Percentiles rank a stretch among this genome's conserved stretches.
phyloP scores from a whole-genome alignment of 2,113 vertebrate species.

The Lophochroa leadbeateri region DNA sequence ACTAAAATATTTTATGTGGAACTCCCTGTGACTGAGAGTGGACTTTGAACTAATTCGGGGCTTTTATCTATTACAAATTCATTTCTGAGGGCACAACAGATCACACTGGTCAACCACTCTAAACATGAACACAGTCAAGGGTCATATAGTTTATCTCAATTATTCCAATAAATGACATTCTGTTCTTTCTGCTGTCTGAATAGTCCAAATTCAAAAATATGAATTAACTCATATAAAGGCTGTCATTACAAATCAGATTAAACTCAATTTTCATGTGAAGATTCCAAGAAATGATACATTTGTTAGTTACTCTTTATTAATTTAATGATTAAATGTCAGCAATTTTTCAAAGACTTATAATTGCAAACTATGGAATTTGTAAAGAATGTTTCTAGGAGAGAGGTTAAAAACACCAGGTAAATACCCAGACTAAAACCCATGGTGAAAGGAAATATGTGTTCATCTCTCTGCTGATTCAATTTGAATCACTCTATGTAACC shows the following conservation, averaged over 20 bases:
- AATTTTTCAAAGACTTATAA: neutral
- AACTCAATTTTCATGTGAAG: neutral
- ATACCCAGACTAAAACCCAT: neutral
- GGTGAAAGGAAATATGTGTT: neutral
- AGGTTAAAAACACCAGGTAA: neutral
- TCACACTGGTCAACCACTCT: neutral
- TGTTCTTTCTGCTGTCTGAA: neutral
- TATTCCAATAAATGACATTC: neutral
- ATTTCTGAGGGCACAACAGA: neutral
- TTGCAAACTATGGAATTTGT: neutral
- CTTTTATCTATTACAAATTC: neutral
- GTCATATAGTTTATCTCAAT: neutral
- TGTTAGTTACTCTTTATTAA: neutral
- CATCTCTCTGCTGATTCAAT: neutral
- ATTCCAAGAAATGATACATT: neutral
- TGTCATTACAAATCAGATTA: neutral
- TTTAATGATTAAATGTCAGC: neutral
- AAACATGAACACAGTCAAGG: neutral
- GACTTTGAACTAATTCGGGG: neutral
- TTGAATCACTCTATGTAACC: neutral
- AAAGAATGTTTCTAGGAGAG: neutral
- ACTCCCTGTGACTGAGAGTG: neutral
- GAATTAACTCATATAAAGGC: neutral
- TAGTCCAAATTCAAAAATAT: neutral
- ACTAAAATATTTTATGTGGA: neutral